phyloP scores from a whole-genome alignment of 2,113 vertebrate species.

The Asarcornis scutulata region DNA sequence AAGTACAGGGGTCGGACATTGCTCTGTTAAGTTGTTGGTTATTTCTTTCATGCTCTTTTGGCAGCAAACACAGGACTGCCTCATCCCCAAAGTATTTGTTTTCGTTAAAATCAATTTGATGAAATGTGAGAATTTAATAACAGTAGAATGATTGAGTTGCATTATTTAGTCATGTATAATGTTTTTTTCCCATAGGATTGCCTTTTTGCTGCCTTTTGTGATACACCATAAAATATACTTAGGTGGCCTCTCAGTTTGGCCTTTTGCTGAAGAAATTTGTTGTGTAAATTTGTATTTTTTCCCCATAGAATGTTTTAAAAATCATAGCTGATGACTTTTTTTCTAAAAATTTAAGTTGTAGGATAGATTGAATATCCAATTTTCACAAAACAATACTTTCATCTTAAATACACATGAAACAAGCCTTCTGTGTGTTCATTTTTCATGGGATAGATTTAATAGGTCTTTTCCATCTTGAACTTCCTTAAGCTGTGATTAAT shows the following conservation, averaged over 20 bases:
- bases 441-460: slow-evolving; percentile 49
- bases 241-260: no score
- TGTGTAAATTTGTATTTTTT: no score
- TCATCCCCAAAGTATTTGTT: background rate
- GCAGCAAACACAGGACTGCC: background rate
- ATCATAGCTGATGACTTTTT: no score
- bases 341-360: no score
- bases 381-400: background rate
- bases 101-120: background rate
- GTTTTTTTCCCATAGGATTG: background rate
- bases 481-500: background rate
- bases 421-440: background rate
- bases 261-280: no score
- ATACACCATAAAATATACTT: no score
- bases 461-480: slow-evolving; percentile 69
- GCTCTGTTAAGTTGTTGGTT: background rate
- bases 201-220: background rate
- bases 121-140: background rate
- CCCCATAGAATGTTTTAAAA: no score
- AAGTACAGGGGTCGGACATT: background rate
- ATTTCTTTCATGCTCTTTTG: background rate
- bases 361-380: background rate
- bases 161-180: background rate
- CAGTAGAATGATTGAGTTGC: background rate
- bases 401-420: background rate